phyloP scores from a whole-genome alignment of 1,140 invertebrate genomes.

The Drosophila ambigua region DNA sequence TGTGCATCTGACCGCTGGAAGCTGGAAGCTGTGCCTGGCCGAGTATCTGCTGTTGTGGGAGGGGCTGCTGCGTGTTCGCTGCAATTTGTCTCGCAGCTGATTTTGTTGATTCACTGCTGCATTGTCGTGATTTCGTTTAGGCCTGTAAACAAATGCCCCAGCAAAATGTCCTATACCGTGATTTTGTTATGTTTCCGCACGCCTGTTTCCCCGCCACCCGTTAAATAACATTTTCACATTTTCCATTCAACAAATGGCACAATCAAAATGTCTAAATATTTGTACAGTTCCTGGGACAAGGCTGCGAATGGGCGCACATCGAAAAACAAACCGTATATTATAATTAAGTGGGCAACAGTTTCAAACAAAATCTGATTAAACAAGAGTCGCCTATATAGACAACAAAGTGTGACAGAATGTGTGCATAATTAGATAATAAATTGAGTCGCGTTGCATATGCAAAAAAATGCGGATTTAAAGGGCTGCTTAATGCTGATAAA shows the following conservation, averaged over 20 bases:
- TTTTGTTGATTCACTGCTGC: slow-evolving; percentile 57
- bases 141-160: slow-evolving; percentile 59
- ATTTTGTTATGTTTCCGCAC: slow-evolving; percentile 40
- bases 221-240: slow-evolving; percentile 33
- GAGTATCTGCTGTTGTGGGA: slow-evolving; percentile 1
- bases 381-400: neutral
- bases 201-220: neutral
- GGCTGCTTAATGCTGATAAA: slow-evolving; percentile 11
- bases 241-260: slow-evolving; percentile 34
- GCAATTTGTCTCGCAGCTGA: slow-evolving; percentile 64
- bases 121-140: slow-evolving; percentile 71
- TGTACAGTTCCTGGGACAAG: slow-evolving; percentile 3
- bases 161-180: slow-evolving; percentile 48
- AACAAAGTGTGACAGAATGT: slow-evolving; percentile 7
- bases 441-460: slow-evolving; percentile 19
- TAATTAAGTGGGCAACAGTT: slow-evolving; percentile 63
- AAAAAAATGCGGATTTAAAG: neutral
- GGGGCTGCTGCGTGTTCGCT: slow-evolving; percentile 39
- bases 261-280: slow-evolving; percentile 49
- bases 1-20: slow-evolving; percentile 33
- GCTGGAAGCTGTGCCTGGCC: slow-evolving; percentile 10
- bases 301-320: neutral
- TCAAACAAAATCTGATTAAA: slow-evolving; percentile 47
- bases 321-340: slow-evolving; percentile 15
- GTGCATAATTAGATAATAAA: slow-evolving; percentile 48